Evolutionary conservation across 2,888 invertebrate species (phyloP).

Genomic region (Crematogaster levior): DNA sequence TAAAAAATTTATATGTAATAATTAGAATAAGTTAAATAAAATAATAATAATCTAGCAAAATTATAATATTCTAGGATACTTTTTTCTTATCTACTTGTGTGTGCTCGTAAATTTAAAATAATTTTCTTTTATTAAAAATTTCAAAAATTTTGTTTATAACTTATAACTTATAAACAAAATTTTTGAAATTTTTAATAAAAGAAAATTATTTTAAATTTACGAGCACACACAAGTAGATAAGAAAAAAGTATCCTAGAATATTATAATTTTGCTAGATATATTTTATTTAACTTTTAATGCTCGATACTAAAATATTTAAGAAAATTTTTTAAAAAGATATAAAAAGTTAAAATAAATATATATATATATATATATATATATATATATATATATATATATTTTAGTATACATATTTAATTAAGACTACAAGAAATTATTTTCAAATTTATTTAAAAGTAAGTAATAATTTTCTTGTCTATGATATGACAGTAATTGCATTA

Average conservation of each 20-base stretch:
- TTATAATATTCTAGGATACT: background rate
- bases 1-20: background rate
- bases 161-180: background rate
- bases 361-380: too few relatives aligned
- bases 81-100: background rate
- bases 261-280: too few relatives aligned
- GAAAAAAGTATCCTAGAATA: too few relatives aligned
- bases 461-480: background rate
- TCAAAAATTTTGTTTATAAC: background rate
- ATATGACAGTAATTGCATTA: background rate
- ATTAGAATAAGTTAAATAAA: background rate
- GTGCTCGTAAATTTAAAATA: background rate
- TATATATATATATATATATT: too few relatives aligned
- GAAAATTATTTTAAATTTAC: too few relatives aligned
- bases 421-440: background rate
- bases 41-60: background rate
- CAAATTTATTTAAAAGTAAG: background rate
- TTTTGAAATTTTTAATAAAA: too few relatives aligned
- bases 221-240: too few relatives aligned
- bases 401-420: too few relatives aligned
- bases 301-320: background rate
- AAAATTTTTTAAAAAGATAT: background rate
- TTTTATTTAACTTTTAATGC: too few relatives aligned
- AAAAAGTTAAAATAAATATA: too few relatives aligned
- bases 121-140: background rate